phyloP scores from a whole-genome alignment of 2,113 vertebrate genomes.

The Oenanthe oenanthe region DNA sequence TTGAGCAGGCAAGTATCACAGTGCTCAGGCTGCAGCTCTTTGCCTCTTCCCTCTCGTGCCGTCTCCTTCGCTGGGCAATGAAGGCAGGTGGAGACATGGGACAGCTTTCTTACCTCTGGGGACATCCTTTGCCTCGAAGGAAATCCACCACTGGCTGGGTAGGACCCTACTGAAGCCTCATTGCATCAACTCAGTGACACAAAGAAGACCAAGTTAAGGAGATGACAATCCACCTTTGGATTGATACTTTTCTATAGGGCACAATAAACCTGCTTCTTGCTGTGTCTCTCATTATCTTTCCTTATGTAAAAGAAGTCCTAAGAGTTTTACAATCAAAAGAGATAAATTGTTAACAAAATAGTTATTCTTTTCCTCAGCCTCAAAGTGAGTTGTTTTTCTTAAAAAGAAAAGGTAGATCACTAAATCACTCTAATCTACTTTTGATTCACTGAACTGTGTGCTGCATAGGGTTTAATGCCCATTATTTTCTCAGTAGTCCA shows the following conservation, averaged over 20 bases:
- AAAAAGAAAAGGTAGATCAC: not conserved
- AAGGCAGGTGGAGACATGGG: not conserved
- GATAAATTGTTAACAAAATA: not conserved
- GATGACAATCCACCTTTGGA: accelerated
- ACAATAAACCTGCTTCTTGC: not conserved
- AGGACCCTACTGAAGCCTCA: not conserved
- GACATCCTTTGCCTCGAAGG: not conserved
- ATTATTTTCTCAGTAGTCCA: slow-evolving; percentile 5
- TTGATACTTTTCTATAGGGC: not conserved
- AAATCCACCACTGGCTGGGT: not conserved
- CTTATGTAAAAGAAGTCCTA: not conserved
- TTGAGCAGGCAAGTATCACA: not conserved
- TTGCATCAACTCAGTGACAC: not conserved
- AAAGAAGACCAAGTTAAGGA: not conserved
- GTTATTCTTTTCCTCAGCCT: not conserved
- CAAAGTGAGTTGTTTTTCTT: not conserved
- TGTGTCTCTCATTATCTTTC: not conserved
- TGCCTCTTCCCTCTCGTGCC: not conserved
- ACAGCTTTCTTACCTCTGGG: not conserved
- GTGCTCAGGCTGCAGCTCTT: not conserved
- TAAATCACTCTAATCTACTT: not conserved
- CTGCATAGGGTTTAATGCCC: not conserved
- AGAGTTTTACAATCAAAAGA: not conserved
- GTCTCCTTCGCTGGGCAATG: not conserved
- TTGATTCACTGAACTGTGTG: not conserved